Base-by-base conservation (phyloP, 1,140 invertebrate genomes). In the Atta cephalotes region DNA sequence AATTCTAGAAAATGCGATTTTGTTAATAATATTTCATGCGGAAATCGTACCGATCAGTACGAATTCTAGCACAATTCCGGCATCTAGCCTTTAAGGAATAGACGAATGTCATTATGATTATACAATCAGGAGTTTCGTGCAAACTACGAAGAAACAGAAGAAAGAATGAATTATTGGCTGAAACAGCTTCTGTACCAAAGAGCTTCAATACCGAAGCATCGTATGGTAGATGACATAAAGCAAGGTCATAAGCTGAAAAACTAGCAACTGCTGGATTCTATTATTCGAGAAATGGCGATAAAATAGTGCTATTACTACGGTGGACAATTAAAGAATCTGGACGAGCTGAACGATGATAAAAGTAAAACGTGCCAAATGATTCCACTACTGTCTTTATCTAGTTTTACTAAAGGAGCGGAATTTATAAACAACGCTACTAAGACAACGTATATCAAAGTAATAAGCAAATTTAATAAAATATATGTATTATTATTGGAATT, bases 191-290 rank as follows among this genome's bases (percentile, higher is more conserved):
- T 39, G 4, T 39, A 39, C 1, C 35, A 39, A 9, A 6, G 91
- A 91, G 0, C 87, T 95, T 86, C 92, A 9, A 94, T 94, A 68
- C 96, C 97, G 1, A 95, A 96, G 3, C 96, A 86, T 97, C 97
- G 3, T 99, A 97, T 93, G 94, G 95, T 65, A 95, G 96, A 28
- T 98, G 98, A 98, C 98, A 98, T 1, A 96, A 96, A 35, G 95
- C 96, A 56, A 96, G 98, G 94, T 96, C 96, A 78, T 97, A 98
- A 92, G 97, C 96, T 84, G 96, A 97, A 68, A 96, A 97, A 70
- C 95, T 99, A 28, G 97, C 97, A 58, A 97, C 97, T 87, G 98
- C 98, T 82, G 98, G 98, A 35, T 99, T 99, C 94, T 99, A 97
- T 94, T 99, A 98, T 91, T 97, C 97, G n/a, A 98, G 98, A 90